Percentiles rank a stretch among this genome's conserved stretches.
Conservation (phyloP, 2,797 vertebrate species). For the Nannoperca australis region DNA sequence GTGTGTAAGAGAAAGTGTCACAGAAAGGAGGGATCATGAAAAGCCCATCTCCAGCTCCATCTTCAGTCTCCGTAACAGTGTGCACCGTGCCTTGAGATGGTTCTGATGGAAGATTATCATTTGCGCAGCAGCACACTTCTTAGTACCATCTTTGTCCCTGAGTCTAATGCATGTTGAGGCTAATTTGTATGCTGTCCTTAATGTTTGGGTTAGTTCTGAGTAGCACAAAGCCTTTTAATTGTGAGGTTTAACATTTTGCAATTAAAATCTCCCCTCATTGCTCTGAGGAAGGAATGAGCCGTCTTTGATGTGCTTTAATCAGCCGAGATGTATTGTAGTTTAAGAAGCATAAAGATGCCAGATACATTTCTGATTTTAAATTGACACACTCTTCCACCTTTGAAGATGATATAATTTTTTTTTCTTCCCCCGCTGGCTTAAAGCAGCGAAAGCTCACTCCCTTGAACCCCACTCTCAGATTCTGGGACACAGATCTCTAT, state of each 20-base stretch:
- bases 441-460: slow-evolving; percentile 81
- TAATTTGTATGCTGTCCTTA: slow-evolving; percentile 91
- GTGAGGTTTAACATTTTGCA: slow-evolving; percentile 97
- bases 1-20: slow-evolving; percentile 45
- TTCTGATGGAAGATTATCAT: slow-evolving; percentile 83
- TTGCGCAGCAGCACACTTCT: slow-evolving; percentile 73
- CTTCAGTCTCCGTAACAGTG: slow-evolving; percentile 72
- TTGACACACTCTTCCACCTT: slow-evolving; percentile 88
- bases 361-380: slow-evolving; percentile 92
- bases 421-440: slow-evolving; percentile 66
- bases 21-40: slow-evolving; percentile 67
- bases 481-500: slow-evolving; percentile 84
- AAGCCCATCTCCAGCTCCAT: slow-evolving; percentile 73
- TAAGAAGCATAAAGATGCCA: slow-evolving; percentile 93
- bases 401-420: slow-evolving; percentile 84
- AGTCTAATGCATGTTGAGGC: slow-evolving; percentile 70
- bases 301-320: slow-evolving; percentile 96
- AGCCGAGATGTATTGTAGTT: slow-evolving; percentile 94
- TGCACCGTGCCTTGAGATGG: slow-evolving; percentile 70
- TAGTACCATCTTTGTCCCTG: slow-evolving; percentile 75
- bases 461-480: slow-evolving; percentile 84
- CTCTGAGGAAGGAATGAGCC: slow-evolving; percentile 91
- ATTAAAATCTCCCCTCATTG: slow-evolving; percentile 96
- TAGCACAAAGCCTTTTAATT: slow-evolving; percentile 94
- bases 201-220: slow-evolving; percentile 92